These are phyloP conservation scores for Pseudomyrmex sp. DNA, from an alignment of 1,140 invertebrate genomes.

Conservation along the genomic window DNA sequence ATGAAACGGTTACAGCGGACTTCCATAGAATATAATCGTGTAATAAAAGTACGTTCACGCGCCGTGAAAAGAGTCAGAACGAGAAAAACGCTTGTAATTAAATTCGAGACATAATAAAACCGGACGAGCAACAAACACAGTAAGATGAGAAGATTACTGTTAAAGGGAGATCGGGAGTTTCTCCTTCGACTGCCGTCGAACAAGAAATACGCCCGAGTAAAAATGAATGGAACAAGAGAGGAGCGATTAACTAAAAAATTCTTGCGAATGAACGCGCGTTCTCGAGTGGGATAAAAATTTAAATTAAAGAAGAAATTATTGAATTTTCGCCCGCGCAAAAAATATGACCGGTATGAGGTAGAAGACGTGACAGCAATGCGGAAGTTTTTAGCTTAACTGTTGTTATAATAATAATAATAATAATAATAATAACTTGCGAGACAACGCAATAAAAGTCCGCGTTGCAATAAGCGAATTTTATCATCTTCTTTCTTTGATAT, in stretches of 20 bases:
- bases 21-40: slow-evolving; percentile 17
- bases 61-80: neutral
- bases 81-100: slow-evolving; percentile 33
- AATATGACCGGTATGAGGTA: neutral
- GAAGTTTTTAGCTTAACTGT: slow-evolving; percentile 15
- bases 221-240: slow-evolving; percentile 5
- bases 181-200: slow-evolving; percentile 7
- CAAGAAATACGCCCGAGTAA: slow-evolving; percentile 1
- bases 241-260: slow-evolving; percentile 39
- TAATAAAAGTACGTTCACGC: slow-evolving; percentile 18
- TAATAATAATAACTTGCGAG: too few relatives aligned
- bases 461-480: slow-evolving; percentile 23
- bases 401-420: slow-evolving; percentile 19
- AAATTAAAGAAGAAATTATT: slow-evolving; percentile 9
- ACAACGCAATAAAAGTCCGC: slow-evolving; percentile 22
- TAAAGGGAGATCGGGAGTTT: slow-evolving; percentile 16
- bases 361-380: slow-evolving; percentile 12
- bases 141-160: slow-evolving; percentile 7
- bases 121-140: slow-evolving; percentile 7
- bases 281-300: neutral
- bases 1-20: neutral
- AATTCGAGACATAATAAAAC: slow-evolving; percentile 30
- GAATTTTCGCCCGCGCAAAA: slow-evolving; percentile 10
- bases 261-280: neutral
- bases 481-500: neutral